Percentiles rank a stretch among this genome's conserved stretches.
Conservation (phyloP, 2,888 invertebrate species). For the Cloeon dipterum region DNA sequence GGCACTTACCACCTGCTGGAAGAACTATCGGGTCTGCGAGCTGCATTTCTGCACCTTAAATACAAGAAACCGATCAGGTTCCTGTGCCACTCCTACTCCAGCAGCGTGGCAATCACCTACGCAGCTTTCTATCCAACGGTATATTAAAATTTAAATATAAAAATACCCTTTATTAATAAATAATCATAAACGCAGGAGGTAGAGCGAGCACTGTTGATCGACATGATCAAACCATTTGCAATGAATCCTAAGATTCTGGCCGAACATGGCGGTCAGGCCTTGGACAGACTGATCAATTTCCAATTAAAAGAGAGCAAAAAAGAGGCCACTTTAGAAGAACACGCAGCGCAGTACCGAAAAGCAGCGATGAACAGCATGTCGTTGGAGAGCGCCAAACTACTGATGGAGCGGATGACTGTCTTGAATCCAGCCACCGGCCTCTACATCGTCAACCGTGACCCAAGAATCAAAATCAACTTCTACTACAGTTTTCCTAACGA, state of each 20-base stretch:
- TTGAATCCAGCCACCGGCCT: too few relatives aligned
- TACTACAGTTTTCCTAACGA: conserved; percentile 9
- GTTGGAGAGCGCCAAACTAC: too few relatives aligned
- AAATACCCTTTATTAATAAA: too few relatives aligned
- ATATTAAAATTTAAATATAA: too few relatives aligned
- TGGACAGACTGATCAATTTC: conserved; percentile 4
- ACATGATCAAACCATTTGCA: conserved; percentile 9
- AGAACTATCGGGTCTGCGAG: conserved; percentile 9
- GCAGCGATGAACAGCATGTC: too few relatives aligned
- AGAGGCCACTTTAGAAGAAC: too few relatives aligned
- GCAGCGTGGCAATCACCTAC: conserved; percentile 10
- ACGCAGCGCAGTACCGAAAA: too few relatives aligned
- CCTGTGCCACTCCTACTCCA: conserved; percentile 11
- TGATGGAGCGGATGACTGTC: too few relatives aligned
- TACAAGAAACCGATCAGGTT: conserved; percentile 11
- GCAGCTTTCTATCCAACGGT: conserved; percentile 10
- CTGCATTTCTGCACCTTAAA: conserved; percentile 10
- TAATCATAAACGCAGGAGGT: too few relatives aligned
- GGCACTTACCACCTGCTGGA: conserved; percentile 9
- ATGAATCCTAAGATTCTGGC: conserved; percentile 4
- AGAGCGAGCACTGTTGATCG: conserved; percentile 10
- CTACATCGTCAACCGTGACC: conserved; percentile 10
- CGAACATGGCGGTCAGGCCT: conserved; percentile 2
- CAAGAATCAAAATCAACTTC: conserved; percentile 7
- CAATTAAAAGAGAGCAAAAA: too few relatives aligned